phyloP scores from a whole-genome alignment of 2,888 invertebrate genomes.

The Perizoma affinitatum region DNA sequence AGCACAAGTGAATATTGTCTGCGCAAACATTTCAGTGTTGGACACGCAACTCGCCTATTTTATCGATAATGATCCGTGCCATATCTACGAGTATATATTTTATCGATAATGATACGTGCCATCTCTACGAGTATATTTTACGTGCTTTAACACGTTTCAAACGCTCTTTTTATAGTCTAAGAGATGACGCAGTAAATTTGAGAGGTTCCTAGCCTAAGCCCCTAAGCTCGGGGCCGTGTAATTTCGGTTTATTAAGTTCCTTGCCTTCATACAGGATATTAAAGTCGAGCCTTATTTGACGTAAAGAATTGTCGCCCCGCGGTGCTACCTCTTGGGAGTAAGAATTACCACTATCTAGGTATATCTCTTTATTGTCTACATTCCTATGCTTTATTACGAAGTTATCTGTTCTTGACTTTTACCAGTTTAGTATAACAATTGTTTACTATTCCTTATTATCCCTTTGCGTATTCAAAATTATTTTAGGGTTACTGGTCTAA shows the following conservation, averaged over 20 bases:
- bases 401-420: no score
- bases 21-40: no score
- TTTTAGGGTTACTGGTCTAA: no score
- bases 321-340: slow-evolving; percentile 22
- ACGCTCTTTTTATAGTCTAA: slow-evolving; percentile 64
- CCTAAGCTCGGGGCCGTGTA: slow-evolving; percentile 55
- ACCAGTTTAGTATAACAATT: neutral
- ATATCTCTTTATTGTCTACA: slow-evolving; percentile 13
- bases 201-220: slow-evolving; percentile 60
- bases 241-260: slow-evolving; percentile 72
- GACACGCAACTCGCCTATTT: neutral
- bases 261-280: slow-evolving; percentile 52
- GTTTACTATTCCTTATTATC: neutral
- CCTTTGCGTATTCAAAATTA: no score
- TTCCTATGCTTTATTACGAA: no score
- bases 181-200: slow-evolving; percentile 67
- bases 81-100: slow-evolving; percentile 41
- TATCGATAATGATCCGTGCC: slow-evolving; percentile 28
- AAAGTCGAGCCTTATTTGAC: slow-evolving; percentile 47
- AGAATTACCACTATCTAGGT: slow-evolving; percentile 20
- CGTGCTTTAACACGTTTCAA: slow-evolving; percentile 55
- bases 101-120: slow-evolving; percentile 27
- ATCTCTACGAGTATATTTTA: slow-evolving; percentile 48
- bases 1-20: neutral
- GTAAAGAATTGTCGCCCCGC: slow-evolving; percentile 38